These are phyloP conservation scores for Eurosta solidaginis DNA, from an alignment of 1,140 invertebrate genomes.

Conservation along the genomic window DNA sequence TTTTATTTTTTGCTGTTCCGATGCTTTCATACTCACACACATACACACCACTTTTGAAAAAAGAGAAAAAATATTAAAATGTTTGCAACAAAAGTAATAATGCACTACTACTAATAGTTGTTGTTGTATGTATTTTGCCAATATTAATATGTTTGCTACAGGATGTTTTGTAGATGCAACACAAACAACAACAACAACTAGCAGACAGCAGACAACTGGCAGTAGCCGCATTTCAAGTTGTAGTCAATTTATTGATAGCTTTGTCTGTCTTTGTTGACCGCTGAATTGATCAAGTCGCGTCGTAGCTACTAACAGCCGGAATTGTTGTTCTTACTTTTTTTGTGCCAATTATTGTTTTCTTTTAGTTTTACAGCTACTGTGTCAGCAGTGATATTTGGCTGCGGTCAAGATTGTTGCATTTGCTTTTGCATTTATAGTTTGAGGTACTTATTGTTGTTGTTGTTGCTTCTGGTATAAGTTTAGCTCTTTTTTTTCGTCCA, in stretches of 20 bases:
- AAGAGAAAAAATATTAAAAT: too few relatives aligned
- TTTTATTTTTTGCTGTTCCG: neutral
- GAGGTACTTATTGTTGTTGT: neutral
- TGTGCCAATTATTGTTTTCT: neutral
- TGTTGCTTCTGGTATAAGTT: slow-evolving; percentile 2
- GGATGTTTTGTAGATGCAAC: slow-evolving; percentile 16
- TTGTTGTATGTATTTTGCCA: too few relatives aligned
- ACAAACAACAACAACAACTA: neutral
- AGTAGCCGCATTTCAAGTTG: neutral
- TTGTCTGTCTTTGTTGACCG: neutral
- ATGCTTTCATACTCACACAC: neutral
- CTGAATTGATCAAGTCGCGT: neutral
- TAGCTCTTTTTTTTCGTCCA: too few relatives aligned
- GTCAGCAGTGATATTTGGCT: neutral
- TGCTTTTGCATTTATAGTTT: neutral
- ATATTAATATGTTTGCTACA: neutral
- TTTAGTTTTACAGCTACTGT: neutral
- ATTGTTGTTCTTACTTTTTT: neutral
- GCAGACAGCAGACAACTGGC: neutral
- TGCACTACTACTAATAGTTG: too few relatives aligned
- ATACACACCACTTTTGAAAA: too few relatives aligned
- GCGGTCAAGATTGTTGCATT: neutral
- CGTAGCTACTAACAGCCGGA: neutral
- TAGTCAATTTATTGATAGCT: neutral
- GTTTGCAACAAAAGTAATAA: too few relatives aligned